Percentiles rank a stretch among this genome's conserved stretches.
These are phyloP conservation scores for Lophius piscatorius DNA, from an alignment of 2,113 vertebrate species.

Conservation along the genomic window DNA sequence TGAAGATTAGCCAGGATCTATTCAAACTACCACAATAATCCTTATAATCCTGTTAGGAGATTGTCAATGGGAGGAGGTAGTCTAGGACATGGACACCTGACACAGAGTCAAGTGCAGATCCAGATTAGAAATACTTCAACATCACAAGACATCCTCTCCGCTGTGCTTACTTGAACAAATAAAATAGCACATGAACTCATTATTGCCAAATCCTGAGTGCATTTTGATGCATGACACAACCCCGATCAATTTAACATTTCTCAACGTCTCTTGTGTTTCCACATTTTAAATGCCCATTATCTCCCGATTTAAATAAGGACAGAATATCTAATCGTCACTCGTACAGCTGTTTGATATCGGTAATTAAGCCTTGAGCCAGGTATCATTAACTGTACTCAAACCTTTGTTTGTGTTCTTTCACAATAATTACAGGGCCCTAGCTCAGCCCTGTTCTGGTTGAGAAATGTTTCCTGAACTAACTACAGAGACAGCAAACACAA, in stretches of 20 bases:
- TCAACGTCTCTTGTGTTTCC: neutral
- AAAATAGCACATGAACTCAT: neutral
- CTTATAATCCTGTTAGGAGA: no score
- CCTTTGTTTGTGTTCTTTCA: conserved; percentile 18
- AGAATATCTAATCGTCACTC: neutral
- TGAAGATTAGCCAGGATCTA: no score
- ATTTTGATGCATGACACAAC: neutral
- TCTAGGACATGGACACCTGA: no score
- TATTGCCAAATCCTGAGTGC: neutral
- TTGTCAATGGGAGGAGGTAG: no score
- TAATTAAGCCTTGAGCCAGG: neutral
- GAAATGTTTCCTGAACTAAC: conserved; percentile 25
- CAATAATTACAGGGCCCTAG: neutral
- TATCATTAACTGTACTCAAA: neutral
- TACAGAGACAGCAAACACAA: conserved; percentile 11
- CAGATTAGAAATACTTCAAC: neutral
- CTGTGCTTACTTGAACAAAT: neutral
- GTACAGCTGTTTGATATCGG: neutral
- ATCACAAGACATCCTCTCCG: neutral
- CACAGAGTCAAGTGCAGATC: no score
- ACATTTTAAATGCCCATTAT: neutral
- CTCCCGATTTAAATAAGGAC: no score
- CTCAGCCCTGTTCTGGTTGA: conserved; percentile 14
- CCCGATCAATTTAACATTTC: neutral
- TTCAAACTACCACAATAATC: neutral